Percentiles rank a stretch among this genome's conserved stretches.
These are phyloP conservation scores for Ciconia stormi DNA, from an alignment of 2,113 vertebrate genomes.

Conservation along the genomic window DNA sequence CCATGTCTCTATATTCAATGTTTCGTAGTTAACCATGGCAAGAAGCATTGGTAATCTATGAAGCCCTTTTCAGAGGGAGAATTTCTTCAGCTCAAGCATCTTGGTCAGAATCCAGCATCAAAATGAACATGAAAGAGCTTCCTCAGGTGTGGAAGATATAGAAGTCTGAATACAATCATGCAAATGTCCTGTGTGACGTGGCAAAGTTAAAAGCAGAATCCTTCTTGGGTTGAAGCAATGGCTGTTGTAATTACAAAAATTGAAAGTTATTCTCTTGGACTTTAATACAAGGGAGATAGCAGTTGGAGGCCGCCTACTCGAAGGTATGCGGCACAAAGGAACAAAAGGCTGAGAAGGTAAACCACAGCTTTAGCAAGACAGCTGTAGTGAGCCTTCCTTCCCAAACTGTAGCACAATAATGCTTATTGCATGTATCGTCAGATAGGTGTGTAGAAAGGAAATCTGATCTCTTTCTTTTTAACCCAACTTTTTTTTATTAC, in stretches of 20 bases:
- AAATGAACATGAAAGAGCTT: not conserved
- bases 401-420: not conserved
- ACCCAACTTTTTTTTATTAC: not conserved
- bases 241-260: not conserved
- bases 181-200: not conserved
- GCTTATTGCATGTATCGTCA: no score
- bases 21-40: not conserved
- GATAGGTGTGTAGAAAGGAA: not conserved
- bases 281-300: not conserved
- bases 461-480: not conserved
- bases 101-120: not conserved
- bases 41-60: not conserved
- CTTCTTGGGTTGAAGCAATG: not conserved
- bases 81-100: not conserved
- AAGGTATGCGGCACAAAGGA: not conserved
- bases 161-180: not conserved
- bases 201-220: not conserved
- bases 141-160: not conserved
- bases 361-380: not conserved
- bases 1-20: not conserved
- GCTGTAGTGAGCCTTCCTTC: not conserved
- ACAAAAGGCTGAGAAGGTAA: not conserved
- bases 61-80: not conserved
- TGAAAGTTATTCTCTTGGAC: not conserved
- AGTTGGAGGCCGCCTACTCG: not conserved